These are phyloP conservation scores for Ascaphus truei DNA, from an alignment of 2,113 vertebrate genomes.

Conservation along the genomic window DNA sequence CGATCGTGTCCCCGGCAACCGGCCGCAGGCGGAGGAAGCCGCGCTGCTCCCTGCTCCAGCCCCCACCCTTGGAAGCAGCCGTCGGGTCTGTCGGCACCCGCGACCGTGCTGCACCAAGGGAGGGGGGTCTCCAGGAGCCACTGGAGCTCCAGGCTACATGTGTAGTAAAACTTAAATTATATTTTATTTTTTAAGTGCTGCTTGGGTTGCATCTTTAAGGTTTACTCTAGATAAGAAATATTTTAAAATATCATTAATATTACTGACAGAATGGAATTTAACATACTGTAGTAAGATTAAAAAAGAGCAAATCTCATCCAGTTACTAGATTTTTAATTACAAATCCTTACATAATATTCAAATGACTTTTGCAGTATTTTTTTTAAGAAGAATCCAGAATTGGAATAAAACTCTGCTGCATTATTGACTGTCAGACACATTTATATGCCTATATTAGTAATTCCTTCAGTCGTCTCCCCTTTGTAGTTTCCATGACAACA, in stretches of 20 bases:
- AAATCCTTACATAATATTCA: neutral
- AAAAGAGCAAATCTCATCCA: neutral
- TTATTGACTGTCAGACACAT: constrained; percentile 19
- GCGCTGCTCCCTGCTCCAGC: too few relatives aligned
- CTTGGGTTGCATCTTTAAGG: too few relatives aligned
- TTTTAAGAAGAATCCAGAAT: neutral
- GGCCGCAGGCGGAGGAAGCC: too few relatives aligned
- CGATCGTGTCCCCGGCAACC: too few relatives aligned
- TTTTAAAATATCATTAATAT: neutral
- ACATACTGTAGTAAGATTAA: neutral
- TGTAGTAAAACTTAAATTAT: too few relatives aligned
- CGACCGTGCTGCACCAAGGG: too few relatives aligned
- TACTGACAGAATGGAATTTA: neutral
- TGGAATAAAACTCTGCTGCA: neutral
- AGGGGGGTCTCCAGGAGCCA: too few relatives aligned
- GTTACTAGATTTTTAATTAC: neutral
- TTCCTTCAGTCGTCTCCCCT: constrained; percentile 17
- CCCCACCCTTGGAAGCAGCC: too few relatives aligned
- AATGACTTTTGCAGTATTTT: neutral
- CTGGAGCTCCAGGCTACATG: too few relatives aligned
- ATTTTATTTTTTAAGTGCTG: too few relatives aligned
- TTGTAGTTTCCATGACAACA: constrained; percentile 35
- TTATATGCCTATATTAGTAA: constrained; percentile 17
- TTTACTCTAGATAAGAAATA: neutral
- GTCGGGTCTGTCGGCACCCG: too few relatives aligned